These are phyloP conservation scores for Dendrolimus houi DNA, from an alignment of 2,888 invertebrate genomes.

Conservation along the genomic window DNA sequence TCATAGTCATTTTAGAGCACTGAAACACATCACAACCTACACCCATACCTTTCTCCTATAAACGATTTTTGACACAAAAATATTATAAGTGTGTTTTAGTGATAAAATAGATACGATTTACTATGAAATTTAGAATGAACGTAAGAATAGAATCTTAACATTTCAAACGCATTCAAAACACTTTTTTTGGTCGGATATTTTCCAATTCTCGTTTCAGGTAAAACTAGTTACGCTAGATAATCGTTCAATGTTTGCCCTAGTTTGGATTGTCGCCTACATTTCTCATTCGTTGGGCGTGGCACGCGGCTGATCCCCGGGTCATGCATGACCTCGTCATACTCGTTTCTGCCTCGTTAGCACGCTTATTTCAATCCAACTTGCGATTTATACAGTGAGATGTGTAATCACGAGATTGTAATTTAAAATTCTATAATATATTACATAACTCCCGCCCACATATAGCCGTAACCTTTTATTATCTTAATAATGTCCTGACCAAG, in stretches of 20 bases:
- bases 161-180: neutral
- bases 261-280: constrained; percentile 41
- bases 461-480: constrained; percentile 1
- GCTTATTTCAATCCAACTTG: constrained; percentile 35
- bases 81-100: too few species aligned
- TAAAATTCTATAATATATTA: neutral
- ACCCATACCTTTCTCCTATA: too few species aligned
- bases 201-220: neutral
- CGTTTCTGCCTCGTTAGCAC: constrained; percentile 48
- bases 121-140: too few species aligned
- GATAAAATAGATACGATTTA: too few species aligned
- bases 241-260: constrained; percentile 22
- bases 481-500: too few species aligned
- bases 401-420: neutral
- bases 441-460: neutral
- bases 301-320: constrained; percentile 51
- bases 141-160: too few species aligned
- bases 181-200: constrained; percentile 7
- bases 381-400: constrained; percentile 28
- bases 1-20: too few species aligned
- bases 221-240: constrained; percentile 2
- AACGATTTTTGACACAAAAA: too few species aligned
- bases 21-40: too few species aligned
- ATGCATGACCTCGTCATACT: constrained; percentile 37
- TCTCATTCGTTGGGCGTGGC: constrained; percentile 30